A percentile compares a stretch with the other conserved stretches of the same genome.
These are phyloP conservation scores for Empidonax alnorum DNA, from an alignment of 2,113 vertebrate genomes.

Conservation along the genomic window DNA sequence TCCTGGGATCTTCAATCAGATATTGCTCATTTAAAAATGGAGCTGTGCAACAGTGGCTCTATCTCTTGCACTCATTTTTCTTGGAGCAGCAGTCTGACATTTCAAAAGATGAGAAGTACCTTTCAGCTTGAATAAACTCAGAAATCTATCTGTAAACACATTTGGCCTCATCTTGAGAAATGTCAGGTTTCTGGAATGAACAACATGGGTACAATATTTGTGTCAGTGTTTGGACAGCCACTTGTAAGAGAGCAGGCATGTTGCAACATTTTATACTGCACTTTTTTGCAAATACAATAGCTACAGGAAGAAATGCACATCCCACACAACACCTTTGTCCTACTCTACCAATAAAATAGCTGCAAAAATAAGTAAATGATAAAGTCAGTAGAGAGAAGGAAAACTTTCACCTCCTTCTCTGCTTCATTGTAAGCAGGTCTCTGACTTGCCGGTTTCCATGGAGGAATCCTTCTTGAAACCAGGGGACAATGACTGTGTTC, in stretches of 20 bases:
- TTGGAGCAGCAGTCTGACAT: slow-evolving; percentile 56
- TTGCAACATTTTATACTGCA: not conserved
- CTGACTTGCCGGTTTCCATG: not conserved
- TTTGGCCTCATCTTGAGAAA: slow-evolving; percentile 65
- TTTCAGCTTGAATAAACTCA: slow-evolving; percentile 68
- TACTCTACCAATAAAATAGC: not conserved
- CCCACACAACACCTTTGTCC: not conserved
- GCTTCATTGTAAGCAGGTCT: not conserved
- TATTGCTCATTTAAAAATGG: slow-evolving; percentile 56
- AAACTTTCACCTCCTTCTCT: not conserved
- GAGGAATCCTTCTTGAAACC: not conserved
- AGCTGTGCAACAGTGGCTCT: slow-evolving; percentile 41
- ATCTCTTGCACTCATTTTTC: slow-evolving; percentile 53
- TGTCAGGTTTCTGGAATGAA: slow-evolving; percentile 58
- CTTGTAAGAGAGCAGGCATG: not conserved
- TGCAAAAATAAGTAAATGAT: not conserved
- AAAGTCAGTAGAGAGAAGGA: not conserved
- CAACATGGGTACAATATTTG: slow-evolving; percentile 16
- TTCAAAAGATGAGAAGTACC: slow-evolving; percentile 64
- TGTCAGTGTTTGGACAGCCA: not conserved
- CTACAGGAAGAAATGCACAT: not conserved
- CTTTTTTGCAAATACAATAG: not conserved
- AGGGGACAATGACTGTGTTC: not conserved
- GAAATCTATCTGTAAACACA: slow-evolving; percentile 60
- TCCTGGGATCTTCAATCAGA: slow-evolving; percentile 26